phyloP scores from a whole-genome alignment of 2,113 vertebrate genomes.

The Chamaetylas fuelleborni region DNA sequence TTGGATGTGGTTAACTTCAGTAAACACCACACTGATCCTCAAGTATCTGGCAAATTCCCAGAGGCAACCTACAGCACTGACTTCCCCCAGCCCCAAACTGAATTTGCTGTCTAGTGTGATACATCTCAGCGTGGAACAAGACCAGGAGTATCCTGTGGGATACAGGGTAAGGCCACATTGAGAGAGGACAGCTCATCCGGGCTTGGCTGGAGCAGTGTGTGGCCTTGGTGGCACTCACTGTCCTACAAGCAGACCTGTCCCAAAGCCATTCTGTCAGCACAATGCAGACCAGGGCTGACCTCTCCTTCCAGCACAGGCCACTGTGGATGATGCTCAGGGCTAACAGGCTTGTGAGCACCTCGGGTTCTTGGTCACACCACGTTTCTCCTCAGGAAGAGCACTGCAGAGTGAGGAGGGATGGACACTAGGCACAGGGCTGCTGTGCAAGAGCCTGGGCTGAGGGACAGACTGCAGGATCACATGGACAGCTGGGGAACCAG shows the following conservation, averaged over 20 bases:
- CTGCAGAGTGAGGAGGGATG: neutral
- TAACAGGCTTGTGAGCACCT: accelerated
- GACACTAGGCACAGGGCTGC: neutral
- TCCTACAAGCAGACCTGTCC: neutral
- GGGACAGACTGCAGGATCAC: neutral
- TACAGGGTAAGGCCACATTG: neutral
- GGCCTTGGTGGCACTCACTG: accelerated
- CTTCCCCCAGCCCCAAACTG: neutral
- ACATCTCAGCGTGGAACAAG: neutral
- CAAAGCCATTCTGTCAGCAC: neutral
- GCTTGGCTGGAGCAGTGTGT: accelerated
- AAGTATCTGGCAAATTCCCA: neutral
- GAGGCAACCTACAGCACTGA: neutral
- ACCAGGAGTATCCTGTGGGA: neutral
- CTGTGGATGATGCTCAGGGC: neutral
- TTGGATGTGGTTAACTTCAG: neutral
- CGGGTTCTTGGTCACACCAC: accelerated
- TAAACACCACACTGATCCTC: neutral
- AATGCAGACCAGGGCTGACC: neutral
- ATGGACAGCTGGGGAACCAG: neutral
- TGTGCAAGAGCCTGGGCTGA: neutral
- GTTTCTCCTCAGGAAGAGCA: neutral
- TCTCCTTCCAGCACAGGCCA: neutral
- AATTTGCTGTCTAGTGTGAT: neutral
- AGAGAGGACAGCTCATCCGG: accelerated